Evolutionary conservation across 2,113 vertebrate species (phyloP).

Genomic region (Tretioscincus oriximinensis): DNA sequence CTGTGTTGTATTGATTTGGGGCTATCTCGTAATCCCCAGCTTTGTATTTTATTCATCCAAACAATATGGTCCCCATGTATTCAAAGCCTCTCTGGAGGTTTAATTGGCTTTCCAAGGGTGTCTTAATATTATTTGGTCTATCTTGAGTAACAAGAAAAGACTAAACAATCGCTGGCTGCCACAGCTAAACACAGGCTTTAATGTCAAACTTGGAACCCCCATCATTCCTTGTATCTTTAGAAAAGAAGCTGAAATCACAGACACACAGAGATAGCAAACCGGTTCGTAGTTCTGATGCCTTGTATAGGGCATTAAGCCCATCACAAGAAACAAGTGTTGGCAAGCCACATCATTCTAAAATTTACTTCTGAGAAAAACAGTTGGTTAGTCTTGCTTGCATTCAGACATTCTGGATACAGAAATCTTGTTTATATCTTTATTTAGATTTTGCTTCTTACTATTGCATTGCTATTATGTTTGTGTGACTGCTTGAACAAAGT

Average conservation of each 20-base stretch:
- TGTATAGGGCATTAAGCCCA: background rate
- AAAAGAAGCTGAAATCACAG: background rate
- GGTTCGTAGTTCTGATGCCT: background rate
- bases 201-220: background rate
- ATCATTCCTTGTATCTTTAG: background rate
- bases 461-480: background rate
- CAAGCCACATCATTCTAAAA: background rate
- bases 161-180: background rate
- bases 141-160: slow-evolving; percentile 11
- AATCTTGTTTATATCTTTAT: no score
- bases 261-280: background rate
- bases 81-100: slow-evolving; percentile 36
- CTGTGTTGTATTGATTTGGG: background rate
- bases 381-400: background rate
- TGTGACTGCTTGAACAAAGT: no score
- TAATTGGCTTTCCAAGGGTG: slow-evolving; percentile 37
- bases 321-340: background rate
- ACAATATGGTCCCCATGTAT: background rate
- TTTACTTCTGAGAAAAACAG: background rate
- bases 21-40: background rate
- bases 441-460: background rate
- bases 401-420: no score
- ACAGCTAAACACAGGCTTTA: background rate
- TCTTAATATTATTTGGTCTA: slow-evolving; percentile 34
- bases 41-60: background rate